Conservation (phyloP, 2,113 vertebrate genomes). For the Xiphophorus maculatus region DNA sequence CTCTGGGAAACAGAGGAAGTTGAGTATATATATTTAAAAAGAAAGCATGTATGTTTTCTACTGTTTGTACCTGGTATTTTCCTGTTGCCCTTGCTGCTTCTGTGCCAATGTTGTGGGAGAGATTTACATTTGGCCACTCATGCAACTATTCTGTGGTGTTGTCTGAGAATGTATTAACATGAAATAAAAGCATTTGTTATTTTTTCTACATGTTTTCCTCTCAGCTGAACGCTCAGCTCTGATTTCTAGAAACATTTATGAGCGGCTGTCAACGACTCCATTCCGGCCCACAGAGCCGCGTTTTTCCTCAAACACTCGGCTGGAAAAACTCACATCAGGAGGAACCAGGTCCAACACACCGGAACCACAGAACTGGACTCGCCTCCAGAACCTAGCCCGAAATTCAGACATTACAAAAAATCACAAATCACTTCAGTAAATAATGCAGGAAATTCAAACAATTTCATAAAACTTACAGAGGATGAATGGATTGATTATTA, state of each 20-base stretch:
- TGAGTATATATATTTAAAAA: constrained; percentile 77
- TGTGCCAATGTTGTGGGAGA: constrained; percentile 82
- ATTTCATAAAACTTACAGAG: too few species aligned
- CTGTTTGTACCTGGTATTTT: constrained; percentile 84
- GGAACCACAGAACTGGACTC: too few species aligned
- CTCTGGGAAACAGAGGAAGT: constrained; percentile 52
- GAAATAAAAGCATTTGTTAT: constrained; percentile 83
- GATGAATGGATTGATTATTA: too few species aligned
- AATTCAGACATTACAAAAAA: too few species aligned
- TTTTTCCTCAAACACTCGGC: background rate
- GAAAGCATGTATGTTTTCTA: constrained; percentile 85
- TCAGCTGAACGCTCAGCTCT: background rate
- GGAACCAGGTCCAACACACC: background rate
- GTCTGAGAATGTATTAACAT: constrained; percentile 84
- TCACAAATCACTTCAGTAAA: too few species aligned
- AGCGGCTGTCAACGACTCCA: background rate
- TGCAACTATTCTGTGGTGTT: constrained; percentile 84
- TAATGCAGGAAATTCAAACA: too few species aligned
- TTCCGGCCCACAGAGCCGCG: background rate
- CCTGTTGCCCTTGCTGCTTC: constrained; percentile 84
- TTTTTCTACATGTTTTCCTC: constrained; percentile 71
- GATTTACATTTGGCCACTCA: constrained; percentile 81
- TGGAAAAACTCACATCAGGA: constrained; percentile 1
- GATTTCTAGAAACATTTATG: background rate
- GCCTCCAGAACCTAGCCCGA: too few species aligned